Evolutionary conservation across 2,888 invertebrate species (phyloP), one percentile per base, ranked within the genome.

Genomic region (Hermaeophaga mercurialis): DNA sequence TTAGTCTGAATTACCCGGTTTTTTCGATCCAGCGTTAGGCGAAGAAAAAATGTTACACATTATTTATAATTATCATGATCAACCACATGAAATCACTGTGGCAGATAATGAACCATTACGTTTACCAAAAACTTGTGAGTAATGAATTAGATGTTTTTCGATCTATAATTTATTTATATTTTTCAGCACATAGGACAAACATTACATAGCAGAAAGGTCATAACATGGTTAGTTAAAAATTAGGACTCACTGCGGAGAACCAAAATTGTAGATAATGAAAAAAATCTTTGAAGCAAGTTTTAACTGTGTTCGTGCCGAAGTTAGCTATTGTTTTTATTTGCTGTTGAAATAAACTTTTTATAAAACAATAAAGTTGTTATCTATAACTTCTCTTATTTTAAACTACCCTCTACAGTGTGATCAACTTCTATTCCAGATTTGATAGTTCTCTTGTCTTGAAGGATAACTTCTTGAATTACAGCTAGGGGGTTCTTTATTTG

Each of bases 1-100:
- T 18, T 79, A 97, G 96, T 89, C 91, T 74, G 94, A 95, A 73
- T 79, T 98, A 61, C 94, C 97, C 8, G 98, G 98, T 22, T 98
- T 98, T 79, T 98, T 91, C 78, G 98, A 99, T 78, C 95, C 96
- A 0, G 94, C 94, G 65, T 85, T 91, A 48, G 95, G 96, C 0
- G 96, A 97, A 68, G 89, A 92, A 22, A 98, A 98, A 77, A 85
- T 86, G 69, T 80, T 98, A 17, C 85, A 88, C 48, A 84, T 98
- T 63, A 87, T 91, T 69, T 98, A 98, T 79, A 84, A 85, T 73
- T 96, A 89, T 80, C 88, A 89, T 68, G 86, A 86, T 70, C 85
- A 85, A 73, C 80, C 85, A n/a, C 90, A 95, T 73, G 85, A 89
- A 71, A 87, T 91, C 70, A 85, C 89, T 33, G 80, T 95, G 50